Base-by-base conservation (phyloP, 1,140 invertebrate genomes). In the Drosophila micromelanica region DNA sequence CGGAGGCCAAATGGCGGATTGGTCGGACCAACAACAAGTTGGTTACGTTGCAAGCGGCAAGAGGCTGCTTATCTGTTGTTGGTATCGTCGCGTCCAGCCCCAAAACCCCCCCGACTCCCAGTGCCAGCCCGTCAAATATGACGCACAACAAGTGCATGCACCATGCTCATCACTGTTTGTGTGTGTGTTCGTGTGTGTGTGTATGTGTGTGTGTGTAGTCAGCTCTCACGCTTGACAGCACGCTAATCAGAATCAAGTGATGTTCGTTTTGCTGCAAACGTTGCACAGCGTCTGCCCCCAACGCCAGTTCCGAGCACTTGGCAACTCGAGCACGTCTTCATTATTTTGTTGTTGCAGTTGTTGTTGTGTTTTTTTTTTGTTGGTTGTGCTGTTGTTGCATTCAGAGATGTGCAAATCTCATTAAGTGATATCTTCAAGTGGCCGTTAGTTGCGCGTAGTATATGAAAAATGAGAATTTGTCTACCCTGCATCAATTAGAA, bases 351-450 rank as follows among this genome's bases (percentile, higher is more conserved):
- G 43, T 54, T 59, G 71, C 27, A 35, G 48, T 46, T 64, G 35
- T 54, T 70, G 40, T 52, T 48, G 37, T 51, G 35, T 46, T 64
- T 27, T 54, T 70, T 46, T 64, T 27, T 54, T 70, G 45, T 52
- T 54, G 37, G 45, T 42, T 40, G 40, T 61, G 56, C 40, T 77
- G 74, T 76, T 73, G 82, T 84, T 89, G 84, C 84, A 89, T 67
- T 80, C 46, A 70, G 64, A 89, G 84, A 89, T 89, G 84, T 84
- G 79, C 85, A 89, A 89, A 89, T 89, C 84, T 89, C 84, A 89
- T 89, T 89, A 89, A 89, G 84, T 89, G 84, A 89, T 89, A 89
- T 89, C 84, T 89, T 89, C 85, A 89, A 89, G 84, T 89, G 84
- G 65, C 84, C 84, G 85, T 89, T 89, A 80, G 85, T 76, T 80